These are phyloP conservation scores for Cossypha niveicapilla DNA, from an alignment of 2,797 vertebrate genomes.

Conservation along the genomic window DNA sequence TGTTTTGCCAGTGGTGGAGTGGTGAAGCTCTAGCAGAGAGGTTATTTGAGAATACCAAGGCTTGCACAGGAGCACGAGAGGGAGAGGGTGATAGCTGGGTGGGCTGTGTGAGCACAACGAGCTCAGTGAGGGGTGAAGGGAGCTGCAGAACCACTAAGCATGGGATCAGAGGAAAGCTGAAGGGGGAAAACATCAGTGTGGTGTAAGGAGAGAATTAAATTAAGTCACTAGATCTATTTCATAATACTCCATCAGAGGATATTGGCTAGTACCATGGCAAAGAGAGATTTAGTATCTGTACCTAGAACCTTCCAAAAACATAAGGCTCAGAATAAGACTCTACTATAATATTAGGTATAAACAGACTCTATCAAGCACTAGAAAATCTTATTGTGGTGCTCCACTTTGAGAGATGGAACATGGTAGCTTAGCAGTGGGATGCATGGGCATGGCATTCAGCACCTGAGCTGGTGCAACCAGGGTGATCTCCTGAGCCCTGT, in stretches of 20 bases:
- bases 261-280: not conserved
- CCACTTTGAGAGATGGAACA: not conserved
- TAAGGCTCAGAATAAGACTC: not conserved
- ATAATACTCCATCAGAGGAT: not conserved
- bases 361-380: not conserved
- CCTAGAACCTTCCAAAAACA: not conserved
- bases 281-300: not conserved
- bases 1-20: not conserved
- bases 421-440: fast-evolving
- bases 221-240: constrained; percentile 14
- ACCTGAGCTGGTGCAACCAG: not conserved
- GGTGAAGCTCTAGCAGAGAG: not conserved
- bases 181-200: not conserved
- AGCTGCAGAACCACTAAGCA: not conserved
- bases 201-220: constrained; percentile 14
- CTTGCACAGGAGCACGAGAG: not conserved
- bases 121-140: not conserved
- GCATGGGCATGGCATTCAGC: not conserved
- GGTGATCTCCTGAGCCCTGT: not conserved
- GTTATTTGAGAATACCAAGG: not conserved
- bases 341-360: not conserved
- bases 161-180: constrained; percentile 4
- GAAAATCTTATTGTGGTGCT: not conserved
- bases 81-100: not conserved
- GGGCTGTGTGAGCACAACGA: not conserved